A percentile compares a stretch with the other conserved stretches of the same genome.
These are phyloP conservation scores for Cylas formicarius DNA, from an alignment of 1,140 invertebrate species.

Conservation along the genomic window DNA sequence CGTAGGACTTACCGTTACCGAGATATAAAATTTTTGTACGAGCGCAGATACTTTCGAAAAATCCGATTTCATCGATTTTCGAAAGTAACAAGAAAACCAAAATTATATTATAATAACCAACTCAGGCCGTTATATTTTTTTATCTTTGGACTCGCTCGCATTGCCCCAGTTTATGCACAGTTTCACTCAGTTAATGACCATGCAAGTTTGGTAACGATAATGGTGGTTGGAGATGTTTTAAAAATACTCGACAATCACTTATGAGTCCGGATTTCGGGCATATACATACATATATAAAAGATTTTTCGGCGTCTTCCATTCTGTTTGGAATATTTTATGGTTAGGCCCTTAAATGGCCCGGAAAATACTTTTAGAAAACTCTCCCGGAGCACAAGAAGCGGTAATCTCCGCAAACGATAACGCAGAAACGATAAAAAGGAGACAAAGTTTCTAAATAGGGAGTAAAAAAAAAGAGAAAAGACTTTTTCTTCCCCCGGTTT, in stretches of 20 bases:
- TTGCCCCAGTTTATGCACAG: too few relatives aligned
- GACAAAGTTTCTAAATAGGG: background rate
- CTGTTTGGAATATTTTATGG: too few relatives aligned
- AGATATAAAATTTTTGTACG: too few relatives aligned
- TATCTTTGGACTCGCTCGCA: too few relatives aligned
- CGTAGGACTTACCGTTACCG: too few relatives aligned
- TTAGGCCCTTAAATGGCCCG: conserved; percentile 16
- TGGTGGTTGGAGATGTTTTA: background rate
- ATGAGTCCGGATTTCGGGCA: conserved; percentile 4
- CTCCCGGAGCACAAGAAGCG: conserved; percentile 12
- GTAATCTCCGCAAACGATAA: conserved; percentile 14
- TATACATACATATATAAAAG: conserved; percentile 12
- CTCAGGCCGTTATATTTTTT: too few relatives aligned
- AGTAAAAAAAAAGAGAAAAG: background rate
- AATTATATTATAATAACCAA: too few relatives aligned
- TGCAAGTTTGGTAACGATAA: background rate
- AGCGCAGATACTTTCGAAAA: too few relatives aligned
- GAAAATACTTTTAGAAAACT: conserved; percentile 21
- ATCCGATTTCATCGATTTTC: too few relatives aligned
- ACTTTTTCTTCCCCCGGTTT: conserved; percentile 5
- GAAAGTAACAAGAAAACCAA: too few relatives aligned
- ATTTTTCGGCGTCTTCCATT: conserved; percentile 17
- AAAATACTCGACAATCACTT: conserved; percentile 9
- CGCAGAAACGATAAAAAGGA: conserved; percentile 19
- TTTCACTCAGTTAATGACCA: too few relatives aligned